Percentiles rank a stretch among this genome's conserved stretches.
phyloP scores from a whole-genome alignment of 2,113 vertebrate genomes.

The Phyllostomus discolor region DNA sequence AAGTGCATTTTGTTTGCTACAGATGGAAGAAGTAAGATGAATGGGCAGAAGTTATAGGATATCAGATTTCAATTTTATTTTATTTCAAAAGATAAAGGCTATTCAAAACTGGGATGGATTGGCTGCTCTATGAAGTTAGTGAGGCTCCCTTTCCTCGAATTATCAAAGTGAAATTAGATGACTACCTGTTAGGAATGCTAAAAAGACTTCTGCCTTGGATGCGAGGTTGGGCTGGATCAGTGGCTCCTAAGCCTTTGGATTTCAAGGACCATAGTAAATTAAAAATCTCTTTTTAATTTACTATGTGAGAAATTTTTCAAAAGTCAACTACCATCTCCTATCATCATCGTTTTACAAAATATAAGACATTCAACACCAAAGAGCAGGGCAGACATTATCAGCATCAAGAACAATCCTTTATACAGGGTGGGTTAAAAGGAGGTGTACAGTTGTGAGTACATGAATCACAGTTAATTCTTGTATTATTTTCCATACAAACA shows the following conservation, averaged over 20 bases:
- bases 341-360: background rate
- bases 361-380: background rate
- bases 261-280: background rate
- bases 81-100: background rate
- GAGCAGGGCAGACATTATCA: background rate
- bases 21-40: background rate
- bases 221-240: too few relatives aligned
- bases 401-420: background rate
- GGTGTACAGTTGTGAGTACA: background rate
- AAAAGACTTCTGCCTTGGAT: background rate
- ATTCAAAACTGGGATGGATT: background rate
- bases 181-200: background rate
- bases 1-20: background rate
- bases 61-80: background rate
- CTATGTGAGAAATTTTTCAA: background rate
- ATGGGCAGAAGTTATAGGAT: background rate
- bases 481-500: background rate
- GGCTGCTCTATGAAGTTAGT: background rate
- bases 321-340: background rate
- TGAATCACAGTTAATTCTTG: background rate
- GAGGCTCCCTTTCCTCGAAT: background rate
- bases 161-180: background rate
- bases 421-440: background rate
- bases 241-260: background rate
- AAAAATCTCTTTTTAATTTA: background rate